Conservation (phyloP, 1,140 invertebrate genomes). For the Drosophila pectinifera region DNA sequence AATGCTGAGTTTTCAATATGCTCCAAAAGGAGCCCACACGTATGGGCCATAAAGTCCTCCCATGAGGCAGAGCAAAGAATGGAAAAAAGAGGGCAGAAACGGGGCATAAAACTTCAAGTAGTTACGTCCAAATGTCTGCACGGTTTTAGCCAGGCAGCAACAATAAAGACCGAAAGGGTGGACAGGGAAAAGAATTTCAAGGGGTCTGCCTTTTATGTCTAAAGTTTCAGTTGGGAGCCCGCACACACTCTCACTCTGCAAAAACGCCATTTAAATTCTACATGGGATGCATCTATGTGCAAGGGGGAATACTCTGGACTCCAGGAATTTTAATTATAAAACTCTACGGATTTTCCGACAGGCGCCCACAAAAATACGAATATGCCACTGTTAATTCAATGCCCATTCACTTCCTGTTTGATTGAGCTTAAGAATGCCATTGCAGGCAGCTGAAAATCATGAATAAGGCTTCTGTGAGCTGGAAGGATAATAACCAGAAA, state of each 20-base stretch:
- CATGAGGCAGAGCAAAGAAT: constrained; percentile 10
- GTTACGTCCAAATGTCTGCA: constrained; percentile 72
- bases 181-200: constrained; percentile 24
- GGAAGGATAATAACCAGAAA: constrained; percentile 24
- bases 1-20: constrained; percentile 80
- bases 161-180: constrained; percentile 38
- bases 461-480: constrained; percentile 17
- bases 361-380: constrained; percentile 8
- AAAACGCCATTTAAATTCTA: constrained; percentile 47
- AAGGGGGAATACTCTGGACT: neutral
- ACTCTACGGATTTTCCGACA: constrained; percentile 6
- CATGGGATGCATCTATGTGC: constrained; percentile 22
- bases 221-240: constrained; percentile 61
- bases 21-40: constrained; percentile 52
- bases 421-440: constrained; percentile 39
- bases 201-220: constrained; percentile 67
- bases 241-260: constrained; percentile 7
- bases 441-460: constrained; percentile 19
- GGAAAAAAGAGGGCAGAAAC: constrained; percentile 41
- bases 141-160: constrained; percentile 62
- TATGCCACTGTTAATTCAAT: constrained; percentile 31
- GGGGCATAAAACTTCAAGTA: constrained; percentile 76
- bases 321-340: constrained; percentile 44
- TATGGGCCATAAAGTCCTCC: constrained; percentile 67
- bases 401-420: constrained; percentile 19